A percentile compares a stretch with the other conserved stretches of the same genome.
Conservation (phyloP, 2,797 vertebrate species). For the Acanthornis magna region DNA sequence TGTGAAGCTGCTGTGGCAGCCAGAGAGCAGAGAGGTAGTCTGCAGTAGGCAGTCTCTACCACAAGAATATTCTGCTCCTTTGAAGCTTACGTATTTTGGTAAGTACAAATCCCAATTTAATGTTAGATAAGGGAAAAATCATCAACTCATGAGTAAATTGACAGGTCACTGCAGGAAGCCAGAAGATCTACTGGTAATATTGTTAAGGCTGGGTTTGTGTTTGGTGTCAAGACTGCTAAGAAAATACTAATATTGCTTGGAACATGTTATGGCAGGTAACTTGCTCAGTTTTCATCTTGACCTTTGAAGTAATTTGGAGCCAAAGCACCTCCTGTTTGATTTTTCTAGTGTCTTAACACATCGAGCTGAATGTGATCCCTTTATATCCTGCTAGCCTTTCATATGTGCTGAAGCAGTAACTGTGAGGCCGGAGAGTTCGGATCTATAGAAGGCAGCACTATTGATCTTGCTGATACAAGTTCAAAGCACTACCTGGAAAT, state of each 20-base stretch:
- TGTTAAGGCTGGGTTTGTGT: not conserved
- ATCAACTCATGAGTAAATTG: not conserved
- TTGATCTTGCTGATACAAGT: not conserved
- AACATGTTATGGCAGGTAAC: not conserved
- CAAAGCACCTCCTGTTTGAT: not conserved
- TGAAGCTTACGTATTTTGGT: fast-evolving
- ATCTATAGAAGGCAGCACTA: not conserved
- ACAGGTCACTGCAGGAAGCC: not conserved
- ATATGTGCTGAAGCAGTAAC: not conserved
- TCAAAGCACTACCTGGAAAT: not conserved
- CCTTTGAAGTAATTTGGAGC: not conserved
- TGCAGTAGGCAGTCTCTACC: not conserved
- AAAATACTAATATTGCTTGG: not conserved
- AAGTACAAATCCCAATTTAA: not conserved
- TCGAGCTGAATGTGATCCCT: not conserved
- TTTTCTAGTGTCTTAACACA: not conserved
- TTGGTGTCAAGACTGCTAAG: not conserved
- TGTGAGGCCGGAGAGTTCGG: not conserved
- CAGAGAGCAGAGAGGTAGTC: not conserved
- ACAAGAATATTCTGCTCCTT: not conserved
- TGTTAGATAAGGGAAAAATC: not conserved
- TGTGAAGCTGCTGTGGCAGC: not conserved
- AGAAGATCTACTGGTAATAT: not conserved
- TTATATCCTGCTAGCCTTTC: not conserved
- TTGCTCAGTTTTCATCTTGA: not conserved